phyloP scores from a whole-genome alignment of 1,140 invertebrate genomes.

The Hermetia illucens region DNA sequence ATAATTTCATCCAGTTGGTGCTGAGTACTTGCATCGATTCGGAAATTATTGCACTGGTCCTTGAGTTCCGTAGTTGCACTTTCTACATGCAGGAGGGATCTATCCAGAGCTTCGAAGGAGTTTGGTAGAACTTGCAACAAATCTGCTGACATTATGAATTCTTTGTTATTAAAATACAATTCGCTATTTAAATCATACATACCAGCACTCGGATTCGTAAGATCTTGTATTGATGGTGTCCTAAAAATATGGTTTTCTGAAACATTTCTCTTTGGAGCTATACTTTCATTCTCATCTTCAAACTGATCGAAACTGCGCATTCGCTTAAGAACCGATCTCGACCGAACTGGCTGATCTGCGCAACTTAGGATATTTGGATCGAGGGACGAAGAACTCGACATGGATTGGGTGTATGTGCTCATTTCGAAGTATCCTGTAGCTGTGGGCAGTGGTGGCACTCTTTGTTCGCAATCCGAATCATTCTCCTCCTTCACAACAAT shows the following conservation, averaged over 20 bases:
- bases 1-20: conserved; percentile 21
- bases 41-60: conserved; percentile 18
- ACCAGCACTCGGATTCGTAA: not conserved
- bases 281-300: not conserved
- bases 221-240: not conserved
- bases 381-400: not conserved
- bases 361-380: too few relatives aligned
- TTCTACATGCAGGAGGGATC: conserved; percentile 17
- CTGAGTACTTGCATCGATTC: conserved; percentile 14
- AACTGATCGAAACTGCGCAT: not conserved
- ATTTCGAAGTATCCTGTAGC: not conserved
- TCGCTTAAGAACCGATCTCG: not conserved
- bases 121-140: conserved; percentile 17
- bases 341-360: too few relatives aligned
- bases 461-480: not conserved
- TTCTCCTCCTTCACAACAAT: not conserved
- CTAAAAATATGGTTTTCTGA: not conserved
- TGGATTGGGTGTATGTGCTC: not conserved
- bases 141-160: conserved; percentile 10
- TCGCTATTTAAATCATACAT: not conserved
- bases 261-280: conserved; percentile 1
- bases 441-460: not conserved
- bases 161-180: not conserved
- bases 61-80: conserved; percentile 18
- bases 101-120: conserved; percentile 18